Evolutionary conservation across 2,113 vertebrate genomes (phyloP).

Genomic region (Motacilla tschutschensis): DNA sequence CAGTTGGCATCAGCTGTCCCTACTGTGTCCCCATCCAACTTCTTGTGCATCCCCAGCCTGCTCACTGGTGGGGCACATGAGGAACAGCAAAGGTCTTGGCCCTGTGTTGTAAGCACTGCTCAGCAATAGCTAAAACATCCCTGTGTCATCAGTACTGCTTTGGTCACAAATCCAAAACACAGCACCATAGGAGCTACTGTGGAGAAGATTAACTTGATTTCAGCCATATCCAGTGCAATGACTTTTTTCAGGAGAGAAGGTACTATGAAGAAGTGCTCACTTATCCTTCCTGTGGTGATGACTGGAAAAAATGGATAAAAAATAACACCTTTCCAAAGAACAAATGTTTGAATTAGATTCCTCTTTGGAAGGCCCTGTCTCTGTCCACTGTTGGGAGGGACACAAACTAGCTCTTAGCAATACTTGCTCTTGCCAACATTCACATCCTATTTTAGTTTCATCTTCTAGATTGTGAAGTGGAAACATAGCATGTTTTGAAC

Average conservation of each 20-base stretch:
- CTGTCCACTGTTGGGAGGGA: background rate
- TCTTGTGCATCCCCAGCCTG: background rate
- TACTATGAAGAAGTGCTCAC: background rate
- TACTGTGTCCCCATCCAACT: background rate
- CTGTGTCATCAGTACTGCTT: background rate
- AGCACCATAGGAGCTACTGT: background rate
- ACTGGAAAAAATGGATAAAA: background rate
- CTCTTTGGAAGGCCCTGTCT: background rate
- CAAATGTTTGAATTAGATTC: background rate
- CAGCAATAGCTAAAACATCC: background rate
- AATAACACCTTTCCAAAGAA: background rate
- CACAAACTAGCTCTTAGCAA: background rate
- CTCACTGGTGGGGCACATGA: fast-evolving
- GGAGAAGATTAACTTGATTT: background rate
- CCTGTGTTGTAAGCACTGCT: background rate
- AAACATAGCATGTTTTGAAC: background rate
- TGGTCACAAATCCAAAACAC: background rate
- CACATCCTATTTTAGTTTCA: background rate
- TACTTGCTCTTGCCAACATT: background rate
- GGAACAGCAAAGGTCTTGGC: background rate
- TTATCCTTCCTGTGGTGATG: background rate
- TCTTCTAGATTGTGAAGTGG: background rate
- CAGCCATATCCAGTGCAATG: background rate
- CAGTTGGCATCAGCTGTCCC: fast-evolving
- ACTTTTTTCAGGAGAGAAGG: background rate